Conservation (phyloP, 1,140 invertebrate genomes). For the Akabosia matsudoensis region DNA sequence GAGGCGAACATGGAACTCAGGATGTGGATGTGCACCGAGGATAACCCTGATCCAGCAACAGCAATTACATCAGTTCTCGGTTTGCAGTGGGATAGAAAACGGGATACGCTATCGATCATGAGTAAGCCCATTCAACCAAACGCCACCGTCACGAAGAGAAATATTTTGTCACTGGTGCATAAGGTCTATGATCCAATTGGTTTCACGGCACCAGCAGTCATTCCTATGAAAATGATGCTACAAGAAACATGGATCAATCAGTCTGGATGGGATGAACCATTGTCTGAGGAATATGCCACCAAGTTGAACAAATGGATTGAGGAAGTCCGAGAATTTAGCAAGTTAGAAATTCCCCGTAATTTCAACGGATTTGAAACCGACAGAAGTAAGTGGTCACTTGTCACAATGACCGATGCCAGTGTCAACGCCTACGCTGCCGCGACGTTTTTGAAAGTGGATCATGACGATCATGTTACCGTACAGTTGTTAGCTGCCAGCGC, state of each 20-base stretch:
- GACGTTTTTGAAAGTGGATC: conserved; percentile 24
- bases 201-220: background rate
- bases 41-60: background rate
- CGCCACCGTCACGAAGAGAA: background rate
- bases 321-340: conserved; percentile 36
- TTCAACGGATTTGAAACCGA: conserved; percentile 47
- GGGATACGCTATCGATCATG: conserved; percentile 37
- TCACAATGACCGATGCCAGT: conserved; percentile 46
- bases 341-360: conserved; percentile 45
- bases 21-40: conserved; percentile 44
- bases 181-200: conserved; percentile 6
- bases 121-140: background rate
- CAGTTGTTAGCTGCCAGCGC: background rate
- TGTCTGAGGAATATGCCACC: conserved; percentile 22
- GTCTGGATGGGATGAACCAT: conserved; percentile 31
- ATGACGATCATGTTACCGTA: background rate
- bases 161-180: conserved; percentile 16
- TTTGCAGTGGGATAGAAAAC: conserved; percentile 41
- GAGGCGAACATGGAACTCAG: conserved; percentile 46
- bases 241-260: conserved; percentile 28
- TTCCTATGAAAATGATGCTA: conserved; percentile 21
- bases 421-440: conserved; percentile 37
- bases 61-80: conserved; percentile 39
- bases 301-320: conserved; percentile 45
- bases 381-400: conserved; percentile 48